A percentile compares a stretch with the other conserved stretches of the same genome.
Conservation (phyloP, 1,140 invertebrate genomes). For the Drosophila pruinosa region DNA sequence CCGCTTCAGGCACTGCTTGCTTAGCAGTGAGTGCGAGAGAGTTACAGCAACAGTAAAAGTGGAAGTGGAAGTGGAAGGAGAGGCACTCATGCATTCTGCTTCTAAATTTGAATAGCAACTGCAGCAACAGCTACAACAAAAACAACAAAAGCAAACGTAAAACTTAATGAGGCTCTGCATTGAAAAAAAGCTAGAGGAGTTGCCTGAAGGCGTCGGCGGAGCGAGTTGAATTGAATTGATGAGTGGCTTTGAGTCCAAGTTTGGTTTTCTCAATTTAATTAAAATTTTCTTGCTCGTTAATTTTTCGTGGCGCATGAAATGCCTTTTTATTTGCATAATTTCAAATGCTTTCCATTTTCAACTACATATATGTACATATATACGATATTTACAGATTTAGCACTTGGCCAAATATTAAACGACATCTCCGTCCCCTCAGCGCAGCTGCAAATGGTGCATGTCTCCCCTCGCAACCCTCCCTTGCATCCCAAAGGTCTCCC, state of each 20-base stretch:
- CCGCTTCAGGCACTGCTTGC: slow-evolving; percentile 22
- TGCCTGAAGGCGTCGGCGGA: not conserved
- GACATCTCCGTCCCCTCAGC: not conserved
- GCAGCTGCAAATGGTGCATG: not conserved
- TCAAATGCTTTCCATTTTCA: slow-evolving; percentile 43
- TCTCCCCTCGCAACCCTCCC: not conserved
- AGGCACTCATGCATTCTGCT: slow-evolving; percentile 55
- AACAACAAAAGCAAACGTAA: slow-evolving; percentile 55
- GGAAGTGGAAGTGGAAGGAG: not conserved
- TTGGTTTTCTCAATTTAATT: slow-evolving; percentile 71
- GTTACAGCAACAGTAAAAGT: not conserved
- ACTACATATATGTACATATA: not conserved
- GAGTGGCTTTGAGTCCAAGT: slow-evolving; percentile 38
- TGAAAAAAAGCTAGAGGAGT: slow-evolving; percentile 38
- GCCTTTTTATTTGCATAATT: slow-evolving; percentile 69
- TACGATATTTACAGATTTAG: slow-evolving; percentile 3
- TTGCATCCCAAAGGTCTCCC: not conserved
- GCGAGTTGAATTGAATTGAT: slow-evolving; percentile 24
- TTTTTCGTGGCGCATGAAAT: slow-evolving; percentile 62
- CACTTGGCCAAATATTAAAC: not conserved
- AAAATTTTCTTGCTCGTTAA: slow-evolving; percentile 75
- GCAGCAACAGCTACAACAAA: slow-evolving; percentile 48
- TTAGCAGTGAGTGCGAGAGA: slow-evolving; percentile 12
- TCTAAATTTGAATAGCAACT: slow-evolving; percentile 71
- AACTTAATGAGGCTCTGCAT: slow-evolving; percentile 69